Evolutionary conservation across 2,888 invertebrate genomes (phyloP).

Genomic region (Leptothorax acervorum): DNA sequence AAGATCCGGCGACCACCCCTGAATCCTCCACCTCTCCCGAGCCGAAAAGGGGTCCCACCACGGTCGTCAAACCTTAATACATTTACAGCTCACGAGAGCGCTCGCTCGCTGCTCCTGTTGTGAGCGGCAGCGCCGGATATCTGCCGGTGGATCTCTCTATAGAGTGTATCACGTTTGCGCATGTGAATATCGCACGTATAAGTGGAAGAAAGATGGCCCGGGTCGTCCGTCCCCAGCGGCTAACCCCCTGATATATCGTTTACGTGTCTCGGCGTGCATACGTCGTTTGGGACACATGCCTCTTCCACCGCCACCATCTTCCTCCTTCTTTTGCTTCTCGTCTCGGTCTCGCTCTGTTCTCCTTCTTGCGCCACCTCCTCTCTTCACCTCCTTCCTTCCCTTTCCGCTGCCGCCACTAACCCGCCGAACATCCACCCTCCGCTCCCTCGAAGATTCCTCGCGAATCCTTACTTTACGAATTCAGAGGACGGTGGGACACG

Average conservation of each 20-base stretch:
- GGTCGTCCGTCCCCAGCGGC: conserved; percentile 85
- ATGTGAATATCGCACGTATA: conserved; percentile 82
- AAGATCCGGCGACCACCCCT: conserved; percentile 61
- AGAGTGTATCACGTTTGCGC: conserved; percentile 83
- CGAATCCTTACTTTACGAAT: conserved; percentile 83
- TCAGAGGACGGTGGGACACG: conserved; percentile 79
- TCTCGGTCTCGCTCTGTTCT: conserved; percentile 2
- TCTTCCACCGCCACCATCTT: conserved; percentile 69
- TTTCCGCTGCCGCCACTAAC: conserved; percentile 40
- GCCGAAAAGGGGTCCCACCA: conserved; percentile 81
- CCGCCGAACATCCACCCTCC: conserved; percentile 63
- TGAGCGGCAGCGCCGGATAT: conserved; percentile 73
- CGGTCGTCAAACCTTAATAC: conserved; percentile 85
- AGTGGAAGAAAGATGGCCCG: conserved; percentile 85
- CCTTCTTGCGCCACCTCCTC: conserved; percentile 42
- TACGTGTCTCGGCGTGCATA: conserved; percentile 85
- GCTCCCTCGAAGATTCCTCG: conserved; percentile 71
- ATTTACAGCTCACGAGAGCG: conserved; percentile 84
- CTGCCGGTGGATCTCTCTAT: conserved; percentile 80
- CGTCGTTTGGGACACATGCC: conserved; percentile 85
- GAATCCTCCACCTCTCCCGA: conserved; percentile 66
- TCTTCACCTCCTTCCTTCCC: conserved; percentile 28
- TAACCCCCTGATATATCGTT: conserved; percentile 86
- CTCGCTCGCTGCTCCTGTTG: conserved; percentile 68
- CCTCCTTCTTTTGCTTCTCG: conserved; percentile 58